Evolutionary conservation across 1,140 invertebrate species (phyloP), one percentile per base, ranked within the genome.

Genomic region (Drosophila serrata): DNA sequence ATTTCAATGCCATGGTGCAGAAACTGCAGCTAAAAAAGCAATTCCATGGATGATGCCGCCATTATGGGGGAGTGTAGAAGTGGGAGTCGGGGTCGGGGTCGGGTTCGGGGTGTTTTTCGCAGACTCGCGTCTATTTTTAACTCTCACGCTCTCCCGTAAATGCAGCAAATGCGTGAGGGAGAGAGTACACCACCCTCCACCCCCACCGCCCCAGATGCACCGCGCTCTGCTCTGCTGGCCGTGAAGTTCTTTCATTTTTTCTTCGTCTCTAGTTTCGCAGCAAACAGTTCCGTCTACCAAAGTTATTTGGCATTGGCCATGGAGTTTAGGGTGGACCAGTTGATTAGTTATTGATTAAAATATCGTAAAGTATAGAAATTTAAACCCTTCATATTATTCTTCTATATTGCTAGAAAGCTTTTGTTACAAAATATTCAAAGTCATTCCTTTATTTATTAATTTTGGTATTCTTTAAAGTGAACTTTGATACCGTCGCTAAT

Each of bases 1-100:
- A 74, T 78, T 90, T 88, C 85, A 88, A 88, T 88, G 84, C 84
- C 84, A 88, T 90, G 74, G 77, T 76, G 60, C 73, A 45, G 57
- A 37, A 76, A 60, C 22, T 37, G 46, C 51, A 60, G 40, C 60
- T 22, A 27, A 59, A 59, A 59, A n/a, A 59, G 76, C 76, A 82
- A 82, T 88, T 88, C 76, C 80, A 59, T 51, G 62, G 49, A 64
- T 72, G 75, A 65, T 72, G 75, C 29, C 19, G 49, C 49, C 49
- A 53, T 53, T 35, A 70, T 62, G 79, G 75, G 73, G 76, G 46
- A 46, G 40, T 39, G 46, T 58, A n/a, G n/a, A 43, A 43, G 46
- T 45, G 15, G 9, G 40, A 9, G 31, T 40, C 24, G 19, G 40
- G 40, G n/a, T n/a, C n/a, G n/a, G n/a, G n/a, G n/a, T n/a, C n/a